Base-by-base conservation (phyloP, 2,113 vertebrate species). In the Panthera leo region DNA sequence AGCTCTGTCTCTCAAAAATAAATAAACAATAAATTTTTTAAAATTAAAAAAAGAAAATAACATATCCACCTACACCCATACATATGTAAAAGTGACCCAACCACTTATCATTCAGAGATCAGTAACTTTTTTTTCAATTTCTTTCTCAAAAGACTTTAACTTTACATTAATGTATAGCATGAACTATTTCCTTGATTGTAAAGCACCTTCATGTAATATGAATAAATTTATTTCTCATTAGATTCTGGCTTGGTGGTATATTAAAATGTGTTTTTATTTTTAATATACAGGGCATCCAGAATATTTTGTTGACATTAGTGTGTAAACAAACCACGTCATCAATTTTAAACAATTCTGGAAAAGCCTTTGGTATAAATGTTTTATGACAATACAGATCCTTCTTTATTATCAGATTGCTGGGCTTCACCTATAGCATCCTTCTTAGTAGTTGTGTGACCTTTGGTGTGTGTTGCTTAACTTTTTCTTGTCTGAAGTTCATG, bases 191-290 rank as follows among this genome's bases (percentile, higher is more conserved):
- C 31, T 79, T 96, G 71, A 63, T 8, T 73, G 4, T n/a, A 78
- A 70, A 29, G 34, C 48, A 85, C 58, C 14, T 58, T 67, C 31
- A 42, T 5, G 36, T 92, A 51, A 70, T 51, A 63, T 73, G 2
- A 39, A 73, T 93, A 73, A n/a, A 95, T 71, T 79, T 55, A 58
- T 94, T 94, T 95, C 18, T 93, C 23, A 65, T 48, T 94, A 70
- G 23, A 76, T 82, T 86, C 25, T 71, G 53, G 29, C 5, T 83
- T 83, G 2, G 2, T 94, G 2, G 2, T 36, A 31, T 85, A 34
- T 91, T 82, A 87, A 96, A 95, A 51, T 58, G 11, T 63, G 0
- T 68, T 85, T 8, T 71, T 51, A 5, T 80, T 94, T 88, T 63
- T 58, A 71, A 79, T 80, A 31, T 58, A 42, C 29, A 9, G 15